phyloP scores from a whole-genome alignment of 2,888 invertebrate species.

The Meloe dianella region DNA sequence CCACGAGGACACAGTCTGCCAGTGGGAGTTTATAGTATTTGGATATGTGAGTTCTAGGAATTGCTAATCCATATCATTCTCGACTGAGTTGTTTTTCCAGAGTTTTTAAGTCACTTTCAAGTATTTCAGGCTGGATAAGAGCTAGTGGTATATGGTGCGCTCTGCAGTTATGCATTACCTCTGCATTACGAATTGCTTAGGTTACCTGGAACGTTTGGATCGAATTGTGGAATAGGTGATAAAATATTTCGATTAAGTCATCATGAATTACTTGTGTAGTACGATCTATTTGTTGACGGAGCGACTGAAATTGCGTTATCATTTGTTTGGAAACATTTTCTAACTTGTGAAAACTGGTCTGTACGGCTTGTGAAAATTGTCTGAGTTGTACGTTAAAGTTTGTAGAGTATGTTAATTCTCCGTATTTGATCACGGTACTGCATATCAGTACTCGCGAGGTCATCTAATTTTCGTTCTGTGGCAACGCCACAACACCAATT shows the following conservation, averaged over 20 bases:
- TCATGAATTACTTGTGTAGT: too few species aligned
- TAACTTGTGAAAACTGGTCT: neutral
- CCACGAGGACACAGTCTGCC: constrained; percentile 30
- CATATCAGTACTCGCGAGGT: too few species aligned
- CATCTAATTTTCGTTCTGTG: too few species aligned
- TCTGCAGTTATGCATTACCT: constrained; percentile 29
- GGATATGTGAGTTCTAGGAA: constrained; percentile 30
- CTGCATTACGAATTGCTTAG: neutral
- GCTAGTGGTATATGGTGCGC: too few species aligned
- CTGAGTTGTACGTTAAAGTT: neutral
- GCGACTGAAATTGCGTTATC: too few species aligned
- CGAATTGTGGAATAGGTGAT: too few species aligned
- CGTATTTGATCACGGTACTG: too few species aligned
- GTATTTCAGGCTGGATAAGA: constrained; percentile 23
- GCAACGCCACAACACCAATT: too few species aligned
- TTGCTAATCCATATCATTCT: constrained; percentile 25
- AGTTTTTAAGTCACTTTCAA: constrained; percentile 20
- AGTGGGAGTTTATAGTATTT: too few species aligned
- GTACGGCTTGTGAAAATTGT: neutral
- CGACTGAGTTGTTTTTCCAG: constrained; percentile 12
- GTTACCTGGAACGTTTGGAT: neutral
- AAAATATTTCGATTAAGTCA: too few species aligned
- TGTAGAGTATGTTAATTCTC: neutral
- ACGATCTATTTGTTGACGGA: too few species aligned
- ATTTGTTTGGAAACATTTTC: too few species aligned